Percentiles rank a stretch among this genome's conserved stretches.
Evolutionary conservation across 2,113 vertebrate species (phyloP).

Genomic region (Lates calcarifer): DNA sequence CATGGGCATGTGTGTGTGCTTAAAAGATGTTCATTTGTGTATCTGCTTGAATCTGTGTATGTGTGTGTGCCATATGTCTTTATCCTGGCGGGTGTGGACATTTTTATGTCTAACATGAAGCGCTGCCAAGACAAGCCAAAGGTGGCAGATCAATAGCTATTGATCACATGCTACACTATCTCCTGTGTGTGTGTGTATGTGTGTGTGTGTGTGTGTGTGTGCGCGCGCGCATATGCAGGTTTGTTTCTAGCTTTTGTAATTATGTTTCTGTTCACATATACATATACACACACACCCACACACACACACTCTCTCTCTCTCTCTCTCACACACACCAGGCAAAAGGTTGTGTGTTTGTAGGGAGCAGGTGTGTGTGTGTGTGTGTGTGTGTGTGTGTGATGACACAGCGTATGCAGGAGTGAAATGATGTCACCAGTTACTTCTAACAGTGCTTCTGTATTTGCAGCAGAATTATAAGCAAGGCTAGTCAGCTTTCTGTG

Average conservation of each 20-base stretch:
- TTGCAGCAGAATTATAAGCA: conserved; percentile 2
- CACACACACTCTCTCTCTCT: no score
- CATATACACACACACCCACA: neutral
- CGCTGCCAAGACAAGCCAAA: conserved; percentile 74
- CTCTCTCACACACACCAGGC: no score
- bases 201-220: conserved; percentile 12
- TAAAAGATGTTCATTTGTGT: neutral
- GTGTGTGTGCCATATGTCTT: conserved; percentile 49
- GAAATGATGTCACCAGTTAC: conserved; percentile 55
- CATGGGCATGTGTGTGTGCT: neutral
- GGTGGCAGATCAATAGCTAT: conserved; percentile 79
- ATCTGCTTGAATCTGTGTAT: conserved; percentile 28
- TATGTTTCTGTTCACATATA: conserved; percentile 47
- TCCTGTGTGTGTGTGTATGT: conserved; percentile 15
- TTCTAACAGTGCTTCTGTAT: conserved; percentile 9
- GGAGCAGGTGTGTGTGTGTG: conserved; percentile 3
- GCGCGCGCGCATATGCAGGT: neutral
- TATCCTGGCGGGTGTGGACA: conserved; percentile 70
- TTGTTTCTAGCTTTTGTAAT: conserved; percentile 48
- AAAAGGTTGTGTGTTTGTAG: conserved; percentile 17
- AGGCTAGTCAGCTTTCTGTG: neutral
- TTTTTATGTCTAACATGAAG: conserved; percentile 74
- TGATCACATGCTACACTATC: conserved; percentile 61
- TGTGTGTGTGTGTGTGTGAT: conserved; percentile 23
- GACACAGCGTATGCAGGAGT: conserved; percentile 39